Evolutionary conservation across 2,797 vertebrate genomes (phyloP).

Genomic region (Salarias fasciatus): DNA sequence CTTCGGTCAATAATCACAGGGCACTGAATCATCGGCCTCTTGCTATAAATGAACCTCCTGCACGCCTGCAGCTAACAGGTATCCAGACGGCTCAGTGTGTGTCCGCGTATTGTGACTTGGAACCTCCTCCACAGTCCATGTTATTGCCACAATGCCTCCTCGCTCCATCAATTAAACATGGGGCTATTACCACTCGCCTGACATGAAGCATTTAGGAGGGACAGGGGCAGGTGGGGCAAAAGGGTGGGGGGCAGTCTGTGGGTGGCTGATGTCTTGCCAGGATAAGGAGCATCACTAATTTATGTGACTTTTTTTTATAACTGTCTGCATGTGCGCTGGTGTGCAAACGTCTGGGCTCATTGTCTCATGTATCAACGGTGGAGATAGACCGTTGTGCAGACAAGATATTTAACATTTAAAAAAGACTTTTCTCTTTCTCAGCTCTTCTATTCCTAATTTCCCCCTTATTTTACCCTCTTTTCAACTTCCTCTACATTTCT

Average conservation of each 20-base stretch:
- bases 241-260: constrained; percentile 32
- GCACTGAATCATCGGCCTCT: constrained; percentile 14
- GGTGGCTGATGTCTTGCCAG: constrained; percentile 61
- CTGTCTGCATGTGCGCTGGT: constrained; percentile 46
- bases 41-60: constrained; percentile 24
- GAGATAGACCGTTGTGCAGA: constrained; percentile 18
- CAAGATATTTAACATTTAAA: constrained; percentile 33
- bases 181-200: constrained; percentile 63
- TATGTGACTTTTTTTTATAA: constrained; percentile 49
- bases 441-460: constrained; percentile 1
- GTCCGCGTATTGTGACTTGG: constrained; percentile 29
- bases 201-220: constrained; percentile 67
- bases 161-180: constrained; percentile 72
- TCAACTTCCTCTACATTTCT: constrained; percentile 15
- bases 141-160: constrained; percentile 46
- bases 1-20: constrained; percentile 17
- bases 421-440: neutral
- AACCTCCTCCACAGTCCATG: constrained; percentile 29
- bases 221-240: constrained; percentile 31
- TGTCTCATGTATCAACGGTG: constrained; percentile 51
- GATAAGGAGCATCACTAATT: constrained; percentile 75
- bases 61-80: constrained; percentile 27
- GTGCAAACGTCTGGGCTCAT: constrained; percentile 42
- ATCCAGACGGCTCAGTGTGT: constrained; percentile 9
- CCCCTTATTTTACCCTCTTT: constrained; percentile 17